Percentiles rank a stretch among this genome's conserved stretches.
These are phyloP conservation scores for Lota lota DNA, from an alignment of 2,113 vertebrate genomes.

Conservation along the genomic window DNA sequence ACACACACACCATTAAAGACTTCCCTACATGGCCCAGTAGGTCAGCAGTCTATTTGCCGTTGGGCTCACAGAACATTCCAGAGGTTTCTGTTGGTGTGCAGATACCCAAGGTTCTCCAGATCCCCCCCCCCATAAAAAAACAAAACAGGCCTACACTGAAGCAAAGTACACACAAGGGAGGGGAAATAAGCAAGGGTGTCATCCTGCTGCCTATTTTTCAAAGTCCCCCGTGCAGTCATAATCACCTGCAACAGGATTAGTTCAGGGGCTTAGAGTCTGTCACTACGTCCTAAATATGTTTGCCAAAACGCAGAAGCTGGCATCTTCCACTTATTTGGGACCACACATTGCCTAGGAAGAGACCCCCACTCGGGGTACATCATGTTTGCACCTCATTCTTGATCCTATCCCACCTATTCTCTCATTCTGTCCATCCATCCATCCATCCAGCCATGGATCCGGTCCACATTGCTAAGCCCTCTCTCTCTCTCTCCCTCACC, in stretches of 20 bases:
- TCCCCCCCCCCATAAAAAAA: not conserved
- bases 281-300: conserved; percentile 55
- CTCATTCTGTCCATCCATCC: conserved; percentile 15
- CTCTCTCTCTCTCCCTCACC: conserved; percentile 17
- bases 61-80: conserved; percentile 9
- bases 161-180: not conserved
- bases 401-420: too few relatives aligned
- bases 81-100: conserved; percentile 10
- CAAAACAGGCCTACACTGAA: not conserved
- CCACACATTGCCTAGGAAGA: conserved; percentile 53
- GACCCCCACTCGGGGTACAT: conserved; percentile 34
- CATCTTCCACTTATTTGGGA: conserved; percentile 57
- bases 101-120: conserved; percentile 3
- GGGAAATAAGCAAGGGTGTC: conserved; percentile 25
- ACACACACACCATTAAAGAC: not conserved
- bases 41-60: not conserved
- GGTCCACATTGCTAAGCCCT: conserved; percentile 29
- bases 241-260: conserved; percentile 64
- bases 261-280: conserved; percentile 54
- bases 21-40: not conserved
- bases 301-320: conserved; percentile 67
- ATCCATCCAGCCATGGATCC: conserved; percentile 31
- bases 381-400: conserved; percentile 37
- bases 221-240: conserved; percentile 48
- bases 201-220: conserved; percentile 35